Evolutionary conservation across 1,140 invertebrate genomes (phyloP).

Genomic region (Heliothis subflexa): DNA sequence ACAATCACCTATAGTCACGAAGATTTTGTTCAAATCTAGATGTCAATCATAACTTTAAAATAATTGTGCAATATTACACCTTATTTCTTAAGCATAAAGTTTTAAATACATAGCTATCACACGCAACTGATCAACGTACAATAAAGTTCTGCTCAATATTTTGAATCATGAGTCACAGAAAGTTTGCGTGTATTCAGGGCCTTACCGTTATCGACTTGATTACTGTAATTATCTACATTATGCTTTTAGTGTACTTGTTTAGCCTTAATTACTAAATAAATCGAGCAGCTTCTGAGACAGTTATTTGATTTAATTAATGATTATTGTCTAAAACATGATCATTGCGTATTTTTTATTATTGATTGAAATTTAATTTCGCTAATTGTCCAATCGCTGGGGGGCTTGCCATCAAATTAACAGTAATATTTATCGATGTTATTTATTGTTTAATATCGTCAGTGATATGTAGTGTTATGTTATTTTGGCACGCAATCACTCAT

Average conservation of each 20-base stretch:
- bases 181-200: slow-evolving; percentile 11
- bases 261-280: neutral
- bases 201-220: slow-evolving; percentile 2
- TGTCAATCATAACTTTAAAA: too few relatives aligned
- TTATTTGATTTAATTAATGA: slow-evolving; percentile 3
- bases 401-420: neutral
- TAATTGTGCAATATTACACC: neutral
- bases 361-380: neutral
- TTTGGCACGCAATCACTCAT: too few relatives aligned
- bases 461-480: too few relatives aligned
- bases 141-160: neutral
- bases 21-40: too few relatives aligned
- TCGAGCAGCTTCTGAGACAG: neutral
- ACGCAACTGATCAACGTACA: too few relatives aligned
- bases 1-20: too few relatives aligned
- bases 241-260: neutral
- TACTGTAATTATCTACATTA: slow-evolving; percentile 4
- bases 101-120: neutral
- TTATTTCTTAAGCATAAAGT: neutral
- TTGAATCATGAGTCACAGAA: neutral
- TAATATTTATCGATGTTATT: neutral
- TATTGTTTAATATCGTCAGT: too few relatives aligned
- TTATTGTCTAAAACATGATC: too few relatives aligned
- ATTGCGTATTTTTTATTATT: neutral
- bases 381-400: neutral